Evolutionary conservation across 1,140 invertebrate genomes (phyloP).

Genomic region (Bursaphelenchus mucronatus): DNA sequence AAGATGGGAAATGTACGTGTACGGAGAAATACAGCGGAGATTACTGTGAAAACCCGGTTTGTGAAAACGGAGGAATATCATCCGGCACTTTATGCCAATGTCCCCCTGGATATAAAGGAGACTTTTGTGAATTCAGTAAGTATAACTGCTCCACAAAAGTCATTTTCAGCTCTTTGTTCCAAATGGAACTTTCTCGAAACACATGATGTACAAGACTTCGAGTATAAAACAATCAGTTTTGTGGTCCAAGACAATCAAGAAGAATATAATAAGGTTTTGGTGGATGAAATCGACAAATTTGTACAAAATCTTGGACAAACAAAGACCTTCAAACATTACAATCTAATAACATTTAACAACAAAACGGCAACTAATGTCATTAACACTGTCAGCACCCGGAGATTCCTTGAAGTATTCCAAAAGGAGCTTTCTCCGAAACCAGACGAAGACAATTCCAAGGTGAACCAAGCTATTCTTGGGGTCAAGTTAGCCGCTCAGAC

Average conservation of each 20-base stretch:
- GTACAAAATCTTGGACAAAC: not conserved
- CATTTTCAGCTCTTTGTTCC: not conserved
- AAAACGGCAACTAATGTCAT: not conserved
- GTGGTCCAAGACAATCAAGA: not conserved
- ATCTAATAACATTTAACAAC: slow-evolving; percentile 2
- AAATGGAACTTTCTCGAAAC: slow-evolving; percentile 1
- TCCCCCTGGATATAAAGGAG: not conserved
- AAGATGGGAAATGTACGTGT: not conserved
- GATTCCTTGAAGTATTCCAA: not conserved
- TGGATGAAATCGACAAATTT: not conserved
- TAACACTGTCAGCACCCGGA: not conserved
- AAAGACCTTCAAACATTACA: slow-evolving; percentile 3
- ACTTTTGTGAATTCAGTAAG: not conserved
- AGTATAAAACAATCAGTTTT: slow-evolving; percentile 3
- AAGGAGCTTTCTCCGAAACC: not conserved
- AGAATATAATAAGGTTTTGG: not conserved
- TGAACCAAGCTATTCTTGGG: not conserved
- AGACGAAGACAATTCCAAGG: slow-evolving; percentile 1
- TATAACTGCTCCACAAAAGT: too few relatives aligned
- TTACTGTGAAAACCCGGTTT: not conserved
- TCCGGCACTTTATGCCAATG: not conserved
- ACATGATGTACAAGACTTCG: not conserved
- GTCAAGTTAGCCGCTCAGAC: not conserved
- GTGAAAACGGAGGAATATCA: not conserved
- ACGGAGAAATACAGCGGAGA: not conserved